Percentiles rank a stretch among this genome's conserved stretches.
These are phyloP conservation scores for Muraenolepis orangiensis DNA, from an alignment of 2,797 vertebrate species.

Conservation along the genomic window DNA sequence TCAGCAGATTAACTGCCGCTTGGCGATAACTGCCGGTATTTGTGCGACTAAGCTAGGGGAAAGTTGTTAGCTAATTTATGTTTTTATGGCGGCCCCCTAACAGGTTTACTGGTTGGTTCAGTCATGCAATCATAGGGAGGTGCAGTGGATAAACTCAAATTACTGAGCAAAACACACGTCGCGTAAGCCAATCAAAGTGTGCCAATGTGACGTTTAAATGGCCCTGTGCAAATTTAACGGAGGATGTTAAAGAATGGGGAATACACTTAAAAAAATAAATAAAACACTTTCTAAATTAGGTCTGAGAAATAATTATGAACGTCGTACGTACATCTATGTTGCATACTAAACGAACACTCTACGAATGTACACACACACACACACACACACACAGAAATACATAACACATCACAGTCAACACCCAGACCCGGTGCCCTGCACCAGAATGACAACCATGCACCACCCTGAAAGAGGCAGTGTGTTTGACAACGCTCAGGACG, in stretches of 20 bases:
- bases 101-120: constrained; percentile 16
- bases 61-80: constrained; percentile 36
- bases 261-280: constrained; percentile 18
- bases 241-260: constrained; percentile 41
- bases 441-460: background rate
- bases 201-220: constrained; percentile 44
- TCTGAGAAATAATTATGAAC: background rate
- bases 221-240: constrained; percentile 34
- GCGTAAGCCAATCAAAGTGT: constrained; percentile 41
- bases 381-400: no score
- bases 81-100: constrained; percentile 45
- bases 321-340: constrained; percentile 34
- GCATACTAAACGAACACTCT: constrained; percentile 46
- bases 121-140: constrained; percentile 41
- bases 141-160: constrained; percentile 38
- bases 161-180: constrained; percentile 29
- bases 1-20: constrained; percentile 31
- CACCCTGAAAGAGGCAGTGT: background rate
- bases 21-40: constrained; percentile 17
- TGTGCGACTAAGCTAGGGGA: constrained; percentile 22
- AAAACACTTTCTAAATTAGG: constrained; percentile 39
- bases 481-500: background rate
- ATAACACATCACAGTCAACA: background rate
- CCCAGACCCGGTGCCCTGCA: background rate
- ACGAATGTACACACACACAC: constrained; percentile 18